Evolutionary conservation across 2,888 invertebrate genomes (phyloP), one percentile per base, ranked within the genome.

Genomic region (Lithosia quadra): DNA sequence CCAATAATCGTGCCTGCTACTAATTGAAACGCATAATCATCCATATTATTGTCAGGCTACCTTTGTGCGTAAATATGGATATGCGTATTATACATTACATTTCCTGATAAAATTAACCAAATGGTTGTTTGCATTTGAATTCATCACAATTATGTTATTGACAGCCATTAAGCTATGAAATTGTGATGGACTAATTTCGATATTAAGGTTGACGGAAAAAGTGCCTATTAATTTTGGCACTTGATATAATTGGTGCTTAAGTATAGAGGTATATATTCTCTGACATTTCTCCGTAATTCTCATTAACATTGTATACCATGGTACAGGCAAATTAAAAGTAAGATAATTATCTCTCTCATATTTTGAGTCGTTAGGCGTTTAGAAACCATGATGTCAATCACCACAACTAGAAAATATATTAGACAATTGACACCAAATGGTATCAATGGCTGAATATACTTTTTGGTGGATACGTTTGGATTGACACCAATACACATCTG

Each of bases 81-180:
- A 36, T 33, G 18, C n/a, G 9, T 49, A 49, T 18, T 49, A n/a
- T 49, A 49, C 9, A 3, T 18, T 2, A 28, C 21, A 36, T 53
- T 53, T 70, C 24, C 62, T 66, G 43, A 71, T 65, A 70, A 67
- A 78, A 81, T 82, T 78, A 82, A 75, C 75, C 62, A 78, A 81
- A 82, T 78, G 75, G 67, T 73, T 80, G 73, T 82, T 80, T 80
- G 74, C 65, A 39, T 70, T 80, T 74, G 71, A 72, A 77, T 66
- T 61, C 57, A 62, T 33, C 61, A 22, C 53, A 36, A 43, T 33
- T n/a, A 56, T 56, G 69, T 69, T 67, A 67, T 56, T 63, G 68
- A 72, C 71, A 80, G 59, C 63, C 59, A 69, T 56, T 34, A 49
- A 67, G 70, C 72, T 71, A 69, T 74, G 34, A 71, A 72, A 55